These are phyloP conservation scores for Perca fluviatilis DNA, from an alignment of 2,113 vertebrate genomes.

Conservation along the genomic window DNA sequence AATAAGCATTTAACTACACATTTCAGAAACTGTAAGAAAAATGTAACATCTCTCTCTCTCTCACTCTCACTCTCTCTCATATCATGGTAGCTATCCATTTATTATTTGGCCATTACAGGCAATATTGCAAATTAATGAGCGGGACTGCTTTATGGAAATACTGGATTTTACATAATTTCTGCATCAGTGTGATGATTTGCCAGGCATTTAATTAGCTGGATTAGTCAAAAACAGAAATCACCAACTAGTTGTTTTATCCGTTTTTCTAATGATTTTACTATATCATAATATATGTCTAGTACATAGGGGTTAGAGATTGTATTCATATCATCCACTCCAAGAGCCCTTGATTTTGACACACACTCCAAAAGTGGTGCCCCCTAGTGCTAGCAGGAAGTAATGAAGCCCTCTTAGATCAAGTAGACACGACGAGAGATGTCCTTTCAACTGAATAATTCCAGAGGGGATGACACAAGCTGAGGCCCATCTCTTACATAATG, in stretches of 20 bases:
- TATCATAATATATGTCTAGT: neutral
- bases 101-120: neutral
- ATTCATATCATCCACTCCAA: neutral
- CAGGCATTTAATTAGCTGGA: neutral
- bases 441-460: slow-evolving; percentile 36
- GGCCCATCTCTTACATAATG: slow-evolving; percentile 63
- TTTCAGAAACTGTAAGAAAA: too few species aligned
- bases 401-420: slow-evolving; percentile 9
- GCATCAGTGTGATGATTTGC: neutral
- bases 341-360: neutral
- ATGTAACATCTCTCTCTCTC: too few species aligned
- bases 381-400: slow-evolving; percentile 36
- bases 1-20: too few species aligned
- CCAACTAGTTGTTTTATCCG: neutral
- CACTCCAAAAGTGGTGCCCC: slow-evolving; percentile 39
- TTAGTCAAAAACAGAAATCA: neutral
- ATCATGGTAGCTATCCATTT: too few species aligned
- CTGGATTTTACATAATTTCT: neutral
- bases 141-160: too few species aligned
- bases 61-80: too few species aligned
- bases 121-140: neutral
- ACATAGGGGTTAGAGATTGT: neutral
- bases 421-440: slow-evolving; percentile 1
- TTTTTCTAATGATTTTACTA: neutral
- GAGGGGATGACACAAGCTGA: slow-evolving; percentile 56